Conservation (phyloP, 37 sponge, comb jelly and placozoan genomes). For the Chondrosia reniformis region DNA sequence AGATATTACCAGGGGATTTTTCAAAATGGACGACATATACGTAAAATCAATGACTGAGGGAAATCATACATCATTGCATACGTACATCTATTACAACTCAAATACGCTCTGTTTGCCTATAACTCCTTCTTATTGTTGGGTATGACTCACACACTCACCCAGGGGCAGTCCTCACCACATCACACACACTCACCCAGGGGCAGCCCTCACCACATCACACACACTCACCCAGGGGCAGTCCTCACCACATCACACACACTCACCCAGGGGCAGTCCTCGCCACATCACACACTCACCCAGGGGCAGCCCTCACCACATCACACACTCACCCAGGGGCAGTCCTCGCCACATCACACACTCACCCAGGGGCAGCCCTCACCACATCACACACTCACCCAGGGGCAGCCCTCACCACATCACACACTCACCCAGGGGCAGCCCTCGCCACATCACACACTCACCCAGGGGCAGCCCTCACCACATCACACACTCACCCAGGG, state of each 20-base stretch:
- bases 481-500: background rate
- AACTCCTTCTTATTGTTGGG: no score
- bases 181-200: no score
- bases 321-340: background rate
- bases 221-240: background rate
- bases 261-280: background rate
- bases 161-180: no score
- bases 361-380: background rate
- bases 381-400: background rate
- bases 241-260: slow-evolving; percentile 16
- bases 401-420: background rate
- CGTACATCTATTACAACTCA: no score
- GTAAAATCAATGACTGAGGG: no score
- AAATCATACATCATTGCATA: no score
- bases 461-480: background rate
- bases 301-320: background rate
- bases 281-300: background rate
- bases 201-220: no score
- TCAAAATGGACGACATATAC: no score
- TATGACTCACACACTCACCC: no score
- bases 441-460: background rate
- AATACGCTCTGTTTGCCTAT: no score
- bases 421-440: background rate
- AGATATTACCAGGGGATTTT: no score
- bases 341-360: background rate